Conservation (phyloP, 2,888 invertebrate genomes). For the Acleris emargana region DNA sequence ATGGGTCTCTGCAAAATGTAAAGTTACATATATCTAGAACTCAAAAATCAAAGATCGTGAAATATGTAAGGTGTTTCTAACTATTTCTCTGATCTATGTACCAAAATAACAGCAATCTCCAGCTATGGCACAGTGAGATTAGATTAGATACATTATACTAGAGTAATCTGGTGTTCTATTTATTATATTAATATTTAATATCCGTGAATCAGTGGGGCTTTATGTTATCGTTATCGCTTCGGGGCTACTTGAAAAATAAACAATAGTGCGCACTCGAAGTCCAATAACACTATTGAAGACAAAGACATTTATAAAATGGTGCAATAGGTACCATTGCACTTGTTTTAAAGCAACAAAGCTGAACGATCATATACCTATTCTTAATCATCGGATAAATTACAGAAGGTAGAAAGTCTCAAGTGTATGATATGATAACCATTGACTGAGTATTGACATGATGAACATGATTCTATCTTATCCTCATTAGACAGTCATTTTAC, state of each 20-base stretch:
- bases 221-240: constrained; percentile 10
- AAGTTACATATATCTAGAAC: no score
- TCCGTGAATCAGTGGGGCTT: constrained; percentile 13
- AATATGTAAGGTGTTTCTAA: background rate
- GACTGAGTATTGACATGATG: no score
- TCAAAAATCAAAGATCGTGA: no score
- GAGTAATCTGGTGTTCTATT: constrained; percentile 6
- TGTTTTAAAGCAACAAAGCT: no score
- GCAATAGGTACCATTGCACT: background rate
- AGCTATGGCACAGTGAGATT: background rate
- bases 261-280: background rate
- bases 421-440: no score
- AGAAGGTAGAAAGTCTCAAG: no score
- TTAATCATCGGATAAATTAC: no score
- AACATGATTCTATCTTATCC: no score
- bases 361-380: no score
- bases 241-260: constrained; percentile 9
- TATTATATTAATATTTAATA: constrained; percentile 2
- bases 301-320: constrained; percentile 2
- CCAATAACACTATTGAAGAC: constrained; percentile 1
- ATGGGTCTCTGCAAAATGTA: no score
- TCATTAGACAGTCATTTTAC: no score
- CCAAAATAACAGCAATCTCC: background rate
- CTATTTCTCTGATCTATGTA: background rate
- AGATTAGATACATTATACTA: constrained; percentile 17